Conservation (phyloP, 2,113 vertebrate species). For the Eptesicus fuscus region DNA sequence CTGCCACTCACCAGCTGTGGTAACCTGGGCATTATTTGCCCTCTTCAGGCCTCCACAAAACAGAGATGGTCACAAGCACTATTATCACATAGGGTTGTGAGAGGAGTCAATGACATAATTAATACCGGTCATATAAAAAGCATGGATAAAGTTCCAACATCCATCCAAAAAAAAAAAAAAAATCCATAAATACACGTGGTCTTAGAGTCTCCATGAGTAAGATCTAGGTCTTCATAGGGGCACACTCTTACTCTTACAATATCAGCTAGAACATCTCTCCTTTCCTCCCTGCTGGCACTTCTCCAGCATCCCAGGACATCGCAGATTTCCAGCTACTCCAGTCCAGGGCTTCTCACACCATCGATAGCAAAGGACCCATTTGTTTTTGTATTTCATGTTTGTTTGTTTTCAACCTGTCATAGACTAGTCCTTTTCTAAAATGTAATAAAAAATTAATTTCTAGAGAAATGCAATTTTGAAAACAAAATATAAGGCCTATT, state of each 20-base stretch:
- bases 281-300: neutral
- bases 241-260: neutral
- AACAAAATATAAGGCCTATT: neutral
- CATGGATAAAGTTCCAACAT: neutral
- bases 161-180: neutral
- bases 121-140: neutral
- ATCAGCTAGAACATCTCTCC: neutral
- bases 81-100: neutral
- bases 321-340: neutral
- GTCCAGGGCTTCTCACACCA: neutral
- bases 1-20: neutral
- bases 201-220: neutral
- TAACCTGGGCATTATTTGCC: neutral
- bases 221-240: neutral
- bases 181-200: neutral
- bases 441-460: conserved; percentile 27
- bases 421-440: neutral
- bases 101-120: neutral
- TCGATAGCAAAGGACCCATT: neutral
- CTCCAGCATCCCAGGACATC: neutral
- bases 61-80: neutral
- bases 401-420: neutral
- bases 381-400: neutral
- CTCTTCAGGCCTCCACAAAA: neutral
- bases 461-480: conserved; percentile 38